Conservation (phyloP, 2,888 invertebrate species). For the Lamproptera curius region DNA sequence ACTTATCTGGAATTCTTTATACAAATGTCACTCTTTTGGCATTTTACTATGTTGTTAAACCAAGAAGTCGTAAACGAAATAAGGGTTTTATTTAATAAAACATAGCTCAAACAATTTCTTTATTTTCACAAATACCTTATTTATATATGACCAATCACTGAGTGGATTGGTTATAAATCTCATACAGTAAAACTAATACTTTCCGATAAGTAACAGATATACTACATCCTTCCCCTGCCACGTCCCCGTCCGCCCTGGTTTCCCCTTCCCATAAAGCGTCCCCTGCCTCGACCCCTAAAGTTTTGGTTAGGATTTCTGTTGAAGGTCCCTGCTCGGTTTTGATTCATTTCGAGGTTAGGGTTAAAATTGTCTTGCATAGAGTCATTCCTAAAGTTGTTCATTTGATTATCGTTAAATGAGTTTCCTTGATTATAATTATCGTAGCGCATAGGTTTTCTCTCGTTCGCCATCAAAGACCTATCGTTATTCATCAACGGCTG, state of each 20-base stretch:
- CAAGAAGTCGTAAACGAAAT: too few relatives aligned
- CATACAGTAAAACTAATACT: too few relatives aligned
- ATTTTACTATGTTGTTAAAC: too few relatives aligned
- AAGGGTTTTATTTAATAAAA: too few relatives aligned
- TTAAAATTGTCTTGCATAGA: constrained; percentile 12
- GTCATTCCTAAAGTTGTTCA: constrained; percentile 5
- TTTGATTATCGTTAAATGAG: background rate
- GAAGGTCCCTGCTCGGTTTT: constrained; percentile 10
- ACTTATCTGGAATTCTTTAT: too few relatives aligned
- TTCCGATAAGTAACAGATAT: too few relatives aligned
- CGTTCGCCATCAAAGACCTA: background rate
- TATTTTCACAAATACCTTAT: too few relatives aligned
- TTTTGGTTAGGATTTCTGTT: constrained; percentile 7
- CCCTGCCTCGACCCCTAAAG: constrained; percentile 17
- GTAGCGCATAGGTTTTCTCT: background rate
- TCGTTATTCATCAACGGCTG: background rate
- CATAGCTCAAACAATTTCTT: too few relatives aligned
- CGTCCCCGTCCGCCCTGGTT: constrained; percentile 6
- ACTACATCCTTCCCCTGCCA: constrained; percentile 13
- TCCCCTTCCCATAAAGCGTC: background rate
- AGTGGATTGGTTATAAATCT: too few relatives aligned
- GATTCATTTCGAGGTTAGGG: constrained; percentile 4
- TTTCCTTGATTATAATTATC: constrained; percentile 13
- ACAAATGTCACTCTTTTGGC: too few relatives aligned
- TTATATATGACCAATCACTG: too few relatives aligned